These are phyloP conservation scores for Thamnophis elegans DNA, from an alignment of 2,797 vertebrate genomes.

Conservation along the genomic window DNA sequence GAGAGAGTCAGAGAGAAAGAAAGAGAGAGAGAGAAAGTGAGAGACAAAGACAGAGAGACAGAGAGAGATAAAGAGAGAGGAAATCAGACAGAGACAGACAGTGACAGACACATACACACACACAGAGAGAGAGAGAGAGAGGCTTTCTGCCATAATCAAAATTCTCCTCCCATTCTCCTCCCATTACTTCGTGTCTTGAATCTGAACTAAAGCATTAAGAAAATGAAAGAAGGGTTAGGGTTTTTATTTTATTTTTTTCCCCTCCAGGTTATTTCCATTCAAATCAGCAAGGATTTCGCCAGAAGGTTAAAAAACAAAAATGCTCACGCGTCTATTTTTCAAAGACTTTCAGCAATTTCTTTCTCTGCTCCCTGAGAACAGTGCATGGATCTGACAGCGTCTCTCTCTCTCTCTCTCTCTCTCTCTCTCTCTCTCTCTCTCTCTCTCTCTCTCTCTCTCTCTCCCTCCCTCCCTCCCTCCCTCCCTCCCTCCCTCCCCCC, in stretches of 20 bases:
- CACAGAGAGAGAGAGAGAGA: not conserved
- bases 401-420: too few relatives aligned
- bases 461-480: too few relatives aligned
- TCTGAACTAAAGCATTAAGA: slow-evolving; percentile 26
- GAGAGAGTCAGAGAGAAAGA: too few relatives aligned
- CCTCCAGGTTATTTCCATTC: slow-evolving; percentile 33
- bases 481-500: too few relatives aligned
- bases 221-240: not conserved
- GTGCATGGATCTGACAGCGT: too few relatives aligned
- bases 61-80: slow-evolving; percentile 9
- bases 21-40: rapidly evolving
- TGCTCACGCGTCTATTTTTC: not conserved
- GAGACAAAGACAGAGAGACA: too few relatives aligned
- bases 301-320: slow-evolving; percentile 14
- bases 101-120: too few relatives aligned
- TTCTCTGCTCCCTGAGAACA: not conserved
- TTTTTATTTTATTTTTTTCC: not conserved
- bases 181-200: slow-evolving; percentile 8
- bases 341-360: not conserved
- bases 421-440: too few relatives aligned
- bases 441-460: too few relatives aligned
- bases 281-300: slow-evolving; percentile 37
- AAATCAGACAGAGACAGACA: too few relatives aligned
- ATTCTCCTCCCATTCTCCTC: not conserved
- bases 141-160: slow-evolving; percentile 17